Base-by-base conservation (phyloP, 2,888 invertebrate species). In the Dilophus febrilis region DNA sequence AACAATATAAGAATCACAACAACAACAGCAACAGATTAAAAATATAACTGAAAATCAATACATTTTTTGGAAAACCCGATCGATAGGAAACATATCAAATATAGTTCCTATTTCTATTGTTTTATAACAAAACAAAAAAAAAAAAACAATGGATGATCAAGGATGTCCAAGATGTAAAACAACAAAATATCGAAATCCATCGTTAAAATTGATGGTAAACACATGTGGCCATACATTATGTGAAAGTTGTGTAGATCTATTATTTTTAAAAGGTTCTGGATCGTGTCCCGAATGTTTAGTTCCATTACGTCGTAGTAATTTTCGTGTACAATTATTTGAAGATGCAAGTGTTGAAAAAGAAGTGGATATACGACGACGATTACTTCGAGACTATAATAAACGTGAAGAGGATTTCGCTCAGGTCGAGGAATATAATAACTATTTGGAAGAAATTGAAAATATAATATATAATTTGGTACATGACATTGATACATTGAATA, bases 211-310 rank as follows among this genome's bases (percentile, higher is more conserved):
- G 68, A 83, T 97, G 87, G 95, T 97, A 45, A 98, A 98, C 61
- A 79, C 90, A 41, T 98, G 98, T 64, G 97, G 97, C 26, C 98
- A 98, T 67, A 85, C 91, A 30, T 66, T 98, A 51, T 98, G 98
- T 65, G 94, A 95, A 64, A 92, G 83, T 57, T 97, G 97, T 66
- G 94, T 98, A 28, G 94, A 95, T 58, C 68, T 94, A 45, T 65
- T 98, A 26, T 98, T 97, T 65, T 71, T 92, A 14, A 92, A 97
- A 75, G 98, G 92, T 29, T 88, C 94, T 27, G 95, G 91, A 11
- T 74, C 84, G 0, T 99, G 98, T 55, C 92, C 92, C 1, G 88
- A 92, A 56, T 97, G 97, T 63, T 77, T 79, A 55, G 84, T 86
- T 14, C 80, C 88, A 1, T 64, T 98, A 17, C 70, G 91, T 2